Evolutionary conservation across 2,797 vertebrate genomes (phyloP).

Genomic region (Sebastes trivittatus): DNA sequence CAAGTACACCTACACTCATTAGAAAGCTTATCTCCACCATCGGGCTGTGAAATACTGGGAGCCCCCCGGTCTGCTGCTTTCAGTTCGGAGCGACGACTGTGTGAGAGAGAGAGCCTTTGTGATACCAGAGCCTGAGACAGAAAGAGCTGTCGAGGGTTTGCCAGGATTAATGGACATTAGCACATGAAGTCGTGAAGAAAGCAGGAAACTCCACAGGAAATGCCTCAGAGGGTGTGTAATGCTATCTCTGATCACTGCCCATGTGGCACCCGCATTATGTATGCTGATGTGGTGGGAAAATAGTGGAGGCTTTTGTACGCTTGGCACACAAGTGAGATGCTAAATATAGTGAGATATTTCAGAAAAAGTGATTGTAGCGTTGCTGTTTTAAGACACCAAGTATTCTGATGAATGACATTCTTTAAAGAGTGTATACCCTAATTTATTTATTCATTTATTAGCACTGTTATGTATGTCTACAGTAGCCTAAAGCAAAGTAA

Average conservation of each 20-base stretch:
- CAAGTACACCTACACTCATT: constrained; percentile 30
- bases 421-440: not conserved
- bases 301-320: constrained; percentile 27
- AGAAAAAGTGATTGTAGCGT: not conserved
- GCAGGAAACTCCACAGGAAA: constrained; percentile 80
- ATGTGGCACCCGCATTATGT: constrained; percentile 56
- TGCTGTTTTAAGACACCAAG: not conserved
- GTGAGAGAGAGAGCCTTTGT: constrained; percentile 62
- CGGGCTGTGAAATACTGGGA: constrained; percentile 55
- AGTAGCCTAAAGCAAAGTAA: too few species aligned
- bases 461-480: not conserved
- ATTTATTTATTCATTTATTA: not conserved
- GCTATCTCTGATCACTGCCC: constrained; percentile 74
- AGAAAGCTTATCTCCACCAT: constrained; percentile 71
- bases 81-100: constrained; percentile 17
- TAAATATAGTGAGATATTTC: constrained; percentile 11
- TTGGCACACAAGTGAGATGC: not conserved
- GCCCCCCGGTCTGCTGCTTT: constrained; percentile 33
- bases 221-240: constrained; percentile 82
- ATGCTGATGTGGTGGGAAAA: constrained; percentile 65
- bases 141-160: constrained; percentile 56
- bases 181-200: constrained; percentile 68
- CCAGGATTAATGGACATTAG: constrained; percentile 76
- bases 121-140: constrained; percentile 59
- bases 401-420: not conserved